Conservation (phyloP, 2,888 invertebrate genomes). For the Tachina grossa region DNA sequence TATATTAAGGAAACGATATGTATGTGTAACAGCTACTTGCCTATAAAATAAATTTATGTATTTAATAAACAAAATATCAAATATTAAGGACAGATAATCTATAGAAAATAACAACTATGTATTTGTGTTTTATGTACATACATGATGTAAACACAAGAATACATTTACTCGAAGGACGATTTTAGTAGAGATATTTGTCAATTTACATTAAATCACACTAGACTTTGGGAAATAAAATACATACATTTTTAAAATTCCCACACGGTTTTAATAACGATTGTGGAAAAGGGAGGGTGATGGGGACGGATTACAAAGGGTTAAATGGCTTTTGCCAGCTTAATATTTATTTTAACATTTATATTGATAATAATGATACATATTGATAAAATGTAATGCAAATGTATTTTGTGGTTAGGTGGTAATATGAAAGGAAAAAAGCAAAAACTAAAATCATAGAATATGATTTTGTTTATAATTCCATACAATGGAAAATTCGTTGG, state of each 20-base stretch:
- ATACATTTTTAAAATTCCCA: conserved; percentile 25
- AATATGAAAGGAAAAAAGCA: not conserved
- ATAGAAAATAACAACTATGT: not conserved
- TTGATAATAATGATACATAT: conserved; percentile 22
- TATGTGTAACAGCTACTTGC: not conserved
- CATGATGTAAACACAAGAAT: not conserved
- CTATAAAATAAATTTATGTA: conserved; percentile 11
- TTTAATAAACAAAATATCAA: conserved; percentile 31
- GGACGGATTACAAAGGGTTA: not conserved
- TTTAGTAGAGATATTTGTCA: conserved; percentile 35
- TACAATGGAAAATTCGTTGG: conserved; percentile 1
- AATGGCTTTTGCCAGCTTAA: not conserved
- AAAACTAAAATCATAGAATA: conserved; percentile 40
- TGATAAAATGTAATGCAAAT: conserved; percentile 35
- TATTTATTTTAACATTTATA: not conserved
- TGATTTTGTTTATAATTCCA: conserved; percentile 46
- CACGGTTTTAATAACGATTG: not conserved
- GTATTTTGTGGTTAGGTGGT: conserved; percentile 39
- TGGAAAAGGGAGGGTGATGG: not conserved
- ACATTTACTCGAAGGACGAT: conserved; percentile 45
- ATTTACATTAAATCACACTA: conserved; percentile 10
- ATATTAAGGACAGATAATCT: conserved; percentile 34
- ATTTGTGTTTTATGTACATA: not conserved
- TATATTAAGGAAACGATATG: no score
- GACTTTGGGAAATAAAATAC: conserved; percentile 3